Conservation (phyloP, 2,888 invertebrate species). For the Platycnemis pennipes region DNA sequence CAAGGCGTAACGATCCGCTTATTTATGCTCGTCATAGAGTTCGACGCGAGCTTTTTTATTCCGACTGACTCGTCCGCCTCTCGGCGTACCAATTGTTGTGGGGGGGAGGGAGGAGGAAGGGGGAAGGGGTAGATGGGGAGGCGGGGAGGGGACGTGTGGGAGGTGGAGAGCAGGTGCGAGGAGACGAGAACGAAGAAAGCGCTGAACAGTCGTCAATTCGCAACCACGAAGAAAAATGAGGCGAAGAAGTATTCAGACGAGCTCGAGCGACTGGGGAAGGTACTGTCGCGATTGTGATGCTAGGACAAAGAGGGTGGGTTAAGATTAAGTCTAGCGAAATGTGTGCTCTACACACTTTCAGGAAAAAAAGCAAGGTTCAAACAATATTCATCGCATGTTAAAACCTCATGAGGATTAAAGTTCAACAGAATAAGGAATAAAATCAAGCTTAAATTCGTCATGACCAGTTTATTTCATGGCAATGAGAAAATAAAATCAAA, state of each 20-base stretch:
- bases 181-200: neutral
- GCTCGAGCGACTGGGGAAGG: neutral
- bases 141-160: neutral
- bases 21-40: neutral
- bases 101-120: no score
- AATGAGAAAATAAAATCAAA: no score
- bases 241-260: neutral
- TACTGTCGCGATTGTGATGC: neutral
- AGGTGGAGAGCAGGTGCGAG: neutral
- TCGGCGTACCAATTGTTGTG: no score
- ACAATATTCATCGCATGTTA: no score
- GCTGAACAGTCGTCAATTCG: neutral
- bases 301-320: neutral
- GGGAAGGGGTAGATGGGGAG: no score
- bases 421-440: no score
- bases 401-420: no score
- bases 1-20: neutral
- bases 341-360: no score
- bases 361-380: no score
- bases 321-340: no score
- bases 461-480: no score
- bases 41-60: neutral
- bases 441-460: no score
- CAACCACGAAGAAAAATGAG: neutral
- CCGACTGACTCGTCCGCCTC: neutral